Evolutionary conservation across 2,797 vertebrate genomes (phyloP).

Genomic region (Schizopygopsis pylzovi): DNA sequence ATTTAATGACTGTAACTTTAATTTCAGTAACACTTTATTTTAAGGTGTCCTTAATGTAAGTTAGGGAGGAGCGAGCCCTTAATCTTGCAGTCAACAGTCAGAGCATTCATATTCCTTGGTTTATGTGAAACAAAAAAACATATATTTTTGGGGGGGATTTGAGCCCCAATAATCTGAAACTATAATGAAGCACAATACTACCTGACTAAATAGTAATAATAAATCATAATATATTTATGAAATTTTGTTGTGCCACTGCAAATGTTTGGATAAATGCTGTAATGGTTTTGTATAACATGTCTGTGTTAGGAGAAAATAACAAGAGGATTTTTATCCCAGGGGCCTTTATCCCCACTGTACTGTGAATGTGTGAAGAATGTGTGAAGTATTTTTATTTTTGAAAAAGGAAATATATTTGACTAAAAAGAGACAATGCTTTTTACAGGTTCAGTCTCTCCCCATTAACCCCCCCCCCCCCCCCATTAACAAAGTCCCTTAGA

Average conservation of each 20-base stretch:
- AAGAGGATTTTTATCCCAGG: neutral
- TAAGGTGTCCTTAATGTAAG: neutral
- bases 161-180: neutral
- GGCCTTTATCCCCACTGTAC: neutral
- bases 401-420: neutral
- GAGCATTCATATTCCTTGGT: neutral
- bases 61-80: too few relatives aligned
- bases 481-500: neutral
- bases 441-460: neutral
- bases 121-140: neutral
- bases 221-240: neutral
- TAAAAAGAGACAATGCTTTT: neutral
- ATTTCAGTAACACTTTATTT: neutral
- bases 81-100: too few relatives aligned
- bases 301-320: neutral
- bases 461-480: neutral
- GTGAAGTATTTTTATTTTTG: neutral
- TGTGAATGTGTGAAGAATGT: neutral
- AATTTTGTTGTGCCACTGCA: neutral
- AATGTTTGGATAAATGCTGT: neutral
- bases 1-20: neutral
- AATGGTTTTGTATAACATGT: neutral
- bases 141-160: neutral
- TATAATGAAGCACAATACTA: neutral
- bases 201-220: neutral